Percentiles rank a stretch among this genome's conserved stretches.
Evolutionary conservation across 2,888 invertebrate genomes (phyloP).

Genomic region (Ochropacha duplaris): DNA sequence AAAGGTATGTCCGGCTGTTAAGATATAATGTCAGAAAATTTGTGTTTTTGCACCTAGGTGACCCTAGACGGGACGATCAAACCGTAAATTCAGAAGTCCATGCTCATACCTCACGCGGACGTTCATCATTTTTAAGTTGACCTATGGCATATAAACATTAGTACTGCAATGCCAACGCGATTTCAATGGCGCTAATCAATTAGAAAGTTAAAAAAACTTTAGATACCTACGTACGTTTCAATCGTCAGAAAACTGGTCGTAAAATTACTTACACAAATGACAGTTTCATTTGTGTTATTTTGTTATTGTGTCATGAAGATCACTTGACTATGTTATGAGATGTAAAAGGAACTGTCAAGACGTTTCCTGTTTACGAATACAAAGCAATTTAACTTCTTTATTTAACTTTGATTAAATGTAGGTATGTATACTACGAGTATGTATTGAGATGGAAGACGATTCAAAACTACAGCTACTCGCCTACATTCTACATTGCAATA

Average conservation of each 20-base stretch:
- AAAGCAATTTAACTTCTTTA: background rate
- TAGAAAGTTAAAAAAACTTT: slow-evolving; percentile 19
- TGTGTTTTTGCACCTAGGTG: too few species aligned
- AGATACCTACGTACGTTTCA: too few species aligned
- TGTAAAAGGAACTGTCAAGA: slow-evolving; percentile 21
- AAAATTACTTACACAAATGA: slow-evolving; percentile 17
- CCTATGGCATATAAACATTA: background rate
- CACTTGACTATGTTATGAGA: slow-evolving; percentile 29
- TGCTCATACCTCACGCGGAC: too few species aligned
- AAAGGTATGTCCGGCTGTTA: too few species aligned
- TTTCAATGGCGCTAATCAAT: slow-evolving; percentile 4
- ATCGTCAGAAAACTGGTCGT: too few species aligned
- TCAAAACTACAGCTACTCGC: too few species aligned
- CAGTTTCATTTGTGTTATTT: slow-evolving; percentile 7
- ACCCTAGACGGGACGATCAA: background rate
- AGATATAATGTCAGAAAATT: too few species aligned
- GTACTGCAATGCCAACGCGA: too few species aligned
- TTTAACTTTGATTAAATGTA: background rate
- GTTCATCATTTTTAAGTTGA: background rate
- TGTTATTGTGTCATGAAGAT: slow-evolving; percentile 17
- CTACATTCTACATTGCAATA: too few species aligned
- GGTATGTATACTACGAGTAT: too few species aligned
- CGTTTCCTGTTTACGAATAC: background rate
- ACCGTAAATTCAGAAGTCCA: too few species aligned
- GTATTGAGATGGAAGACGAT: background rate